Base-by-base conservation (phyloP, 2,888 invertebrate species). In the Sminthurinus aureus region DNA sequence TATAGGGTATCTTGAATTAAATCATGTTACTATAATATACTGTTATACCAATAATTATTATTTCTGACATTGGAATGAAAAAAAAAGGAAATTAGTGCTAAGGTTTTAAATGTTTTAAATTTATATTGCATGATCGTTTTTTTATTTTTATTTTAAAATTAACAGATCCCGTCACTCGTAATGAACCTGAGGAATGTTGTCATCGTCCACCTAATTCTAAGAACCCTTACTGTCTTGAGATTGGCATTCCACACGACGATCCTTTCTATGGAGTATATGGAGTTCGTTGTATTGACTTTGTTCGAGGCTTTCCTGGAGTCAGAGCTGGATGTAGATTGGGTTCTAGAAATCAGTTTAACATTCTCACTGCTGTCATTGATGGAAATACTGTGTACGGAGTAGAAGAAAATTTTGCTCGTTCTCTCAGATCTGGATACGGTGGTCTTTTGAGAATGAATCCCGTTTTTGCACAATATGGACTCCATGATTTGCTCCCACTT, bases 131-230 rank as follows among this genome's bases (percentile, higher is more conserved):
- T n/a, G n/a, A n/a, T n/a, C n/a, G n/a, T n/a, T n/a, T n/a, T n/a
- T n/a, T n/a, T n/a, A n/a, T n/a, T n/a, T n/a, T n/a, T n/a, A n/a
- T n/a, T n/a, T 52, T 52, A 52, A 52, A 52, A 11, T 13, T 67
- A 11, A 50, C 90, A 96, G 96, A 96, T 91, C 94, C 96, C 3
- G 91, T 94, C 88, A 96, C 95, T 91, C 93, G 96, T 87, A 96
- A 96, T 91, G 96, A 96, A 90, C 96, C 96, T 1, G 96, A 96
- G 90, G 96, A 96, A 90, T 97, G 96, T 90, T 97, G 96, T 91
- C 93, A 94, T 89, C 93, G 95, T 26, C 95, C 96, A 0, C 92
- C 93, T 18, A 96, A 96, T 89, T 92, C 94, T 81, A 96, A 95
- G 90, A 96, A 97, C 91, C 96, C 96, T 0, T 96, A 96, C 90